Evolutionary conservation across 2,888 invertebrate species (phyloP), one percentile per base, ranked within the genome.

Genomic region (Hydroisotoma schaefferi): DNA sequence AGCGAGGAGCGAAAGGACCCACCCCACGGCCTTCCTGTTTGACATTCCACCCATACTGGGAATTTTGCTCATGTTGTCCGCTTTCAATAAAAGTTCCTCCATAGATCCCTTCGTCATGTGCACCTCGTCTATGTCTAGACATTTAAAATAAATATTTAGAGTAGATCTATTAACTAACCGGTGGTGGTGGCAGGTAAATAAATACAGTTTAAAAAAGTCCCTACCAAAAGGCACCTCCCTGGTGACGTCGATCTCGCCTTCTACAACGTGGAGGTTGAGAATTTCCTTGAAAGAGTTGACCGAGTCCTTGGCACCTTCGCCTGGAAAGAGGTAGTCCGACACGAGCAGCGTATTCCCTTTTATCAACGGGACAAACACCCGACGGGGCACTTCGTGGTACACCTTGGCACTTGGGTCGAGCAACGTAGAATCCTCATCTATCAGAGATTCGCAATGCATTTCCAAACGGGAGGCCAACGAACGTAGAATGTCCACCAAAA

Each of bases 391-490:
- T 77, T 94, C 93, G 74, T 93, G 93, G 68, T 64, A 68, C 2
- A 68, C 64, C 43, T 64, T 66, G 2, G 62, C 38, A 3, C 63
- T 67, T 22, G 55, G 53, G 23, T 62, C 70, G 2, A 58, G 57
- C 33, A 72, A 68, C 73, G 76, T 75, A 55, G 76, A 84, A 74
- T 85, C 85, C 75, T 90, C 90, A 77, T 90, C 90, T 70, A 91
- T 88, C 55, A 94, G 80, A 57, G 93, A 93, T 78, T 94, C 94
- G 81, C 91, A 93, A 75, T 94, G 90, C 83, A 94, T 88, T 73
- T 92, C 91, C 74, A 94, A 84, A 64, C 94, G 81, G 12, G 92
- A 86, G 12, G 87, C 84, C 59, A 94, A 78, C 55, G 94, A 94
- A 60, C 94, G 81, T 66, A 93, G 81, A 25, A 94, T 84, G 75